Evolutionary conservation across 2,113 vertebrate genomes (phyloP).

Genomic region (Pelobates fuscus): DNA sequence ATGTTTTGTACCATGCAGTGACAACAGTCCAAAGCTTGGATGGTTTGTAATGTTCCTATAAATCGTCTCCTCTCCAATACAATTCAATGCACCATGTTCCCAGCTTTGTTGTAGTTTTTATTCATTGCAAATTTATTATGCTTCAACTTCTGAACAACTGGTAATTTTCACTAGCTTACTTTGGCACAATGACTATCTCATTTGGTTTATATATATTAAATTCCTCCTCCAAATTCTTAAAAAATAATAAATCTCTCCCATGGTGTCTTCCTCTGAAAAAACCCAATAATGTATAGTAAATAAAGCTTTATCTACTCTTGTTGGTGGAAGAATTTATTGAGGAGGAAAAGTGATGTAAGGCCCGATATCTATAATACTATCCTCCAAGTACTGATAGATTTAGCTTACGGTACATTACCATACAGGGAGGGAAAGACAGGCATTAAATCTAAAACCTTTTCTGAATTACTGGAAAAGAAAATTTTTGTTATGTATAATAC

Average conservation of each 20-base stretch:
- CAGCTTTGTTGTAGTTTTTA: not conserved
- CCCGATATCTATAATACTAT: not conserved
- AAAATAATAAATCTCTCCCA: conserved; percentile 37
- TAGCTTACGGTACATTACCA: conserved; percentile 12
- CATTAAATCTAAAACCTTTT: conserved; percentile 21
- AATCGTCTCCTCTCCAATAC: not conserved
- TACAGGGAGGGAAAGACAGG: not conserved
- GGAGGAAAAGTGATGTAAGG: conserved; percentile 10
- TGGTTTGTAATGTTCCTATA: too few relatives aligned
- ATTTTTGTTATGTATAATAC: too few relatives aligned
- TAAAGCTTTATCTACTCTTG: conserved; percentile 48
- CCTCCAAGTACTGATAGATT: conserved; percentile 6
- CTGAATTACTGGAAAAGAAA: not conserved
- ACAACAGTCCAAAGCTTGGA: too few relatives aligned
- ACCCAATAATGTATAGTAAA: conserved; percentile 47
- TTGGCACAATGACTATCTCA: conserved; percentile 45
- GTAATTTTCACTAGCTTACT: conserved; percentile 33
- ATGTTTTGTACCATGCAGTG: too few relatives aligned
- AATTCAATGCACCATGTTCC: not conserved
- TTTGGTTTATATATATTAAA: conserved; percentile 39
- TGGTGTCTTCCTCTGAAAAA: conserved; percentile 41
- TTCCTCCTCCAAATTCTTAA: conserved; percentile 38
- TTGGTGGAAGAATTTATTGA: conserved; percentile 41
- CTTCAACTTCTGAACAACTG: conserved; percentile 8
- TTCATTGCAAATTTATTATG: conserved; percentile 32